Evolutionary conservation across 2,797 vertebrate genomes (phyloP), one percentile per base, ranked within the genome.

Genomic region (Florisuga fusca): DNA sequence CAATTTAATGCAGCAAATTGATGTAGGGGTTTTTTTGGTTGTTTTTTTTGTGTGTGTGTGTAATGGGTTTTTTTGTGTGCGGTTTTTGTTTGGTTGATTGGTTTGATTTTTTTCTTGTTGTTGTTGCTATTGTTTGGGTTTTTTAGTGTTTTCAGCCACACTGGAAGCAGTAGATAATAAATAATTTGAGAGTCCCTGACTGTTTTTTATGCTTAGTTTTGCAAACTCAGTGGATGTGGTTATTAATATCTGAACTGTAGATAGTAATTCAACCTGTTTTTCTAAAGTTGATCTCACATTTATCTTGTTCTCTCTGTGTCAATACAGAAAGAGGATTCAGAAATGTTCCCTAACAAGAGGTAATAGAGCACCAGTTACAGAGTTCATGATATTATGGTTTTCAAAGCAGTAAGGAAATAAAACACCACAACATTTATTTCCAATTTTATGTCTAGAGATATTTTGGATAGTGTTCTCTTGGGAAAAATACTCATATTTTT

Each of bases 1-100:
- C 78, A 95, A 95, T 95, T 94, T 95, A 91, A 91, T 76, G 27
- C 55, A 94, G 69, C 59, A 86, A 75, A 57, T 57, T 79, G 33
- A 17, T 53, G 38, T 14, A 41, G 38, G 17, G 17, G 45, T 20
- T 45, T 46, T 21, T 22, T 50, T 22, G 22, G 22, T 21, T 48
- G 21, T 48, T 48, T 48, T 48, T 50, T 50, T 48, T 48, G 10
- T 43, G 43, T 36, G 8, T 36, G 36, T 41, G 38, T 41, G 38
- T 41, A 36, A 10, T 36, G 36, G 36, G 36, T 36, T 36, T 36
- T 36, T 36, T 36, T 41, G 38, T 41, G 38, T 41, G 38, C 38
- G 16, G 45, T 45, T 45, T 17, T 45, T 45, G 45, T 18, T 20
- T 45, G 45, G 16, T 45, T 45, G 45, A 7, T 45, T 45, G 45